A percentile compares a stretch with the other conserved stretches of the same genome.
These are phyloP conservation scores for Tolypeutes matacus DNA, from an alignment of 2,797 vertebrate species.

Conservation along the genomic window DNA sequence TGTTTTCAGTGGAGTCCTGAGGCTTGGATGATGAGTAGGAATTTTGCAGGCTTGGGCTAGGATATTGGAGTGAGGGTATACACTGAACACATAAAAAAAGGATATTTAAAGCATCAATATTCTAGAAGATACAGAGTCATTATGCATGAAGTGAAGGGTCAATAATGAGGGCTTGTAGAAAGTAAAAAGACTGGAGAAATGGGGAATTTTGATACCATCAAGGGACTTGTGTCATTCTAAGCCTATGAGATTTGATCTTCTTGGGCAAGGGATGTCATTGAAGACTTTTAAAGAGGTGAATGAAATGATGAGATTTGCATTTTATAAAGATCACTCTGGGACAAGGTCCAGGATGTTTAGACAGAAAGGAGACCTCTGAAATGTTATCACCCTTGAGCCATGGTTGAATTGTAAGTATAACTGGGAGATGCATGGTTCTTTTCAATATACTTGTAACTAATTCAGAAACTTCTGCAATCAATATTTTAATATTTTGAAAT, in stretches of 20 bases:
- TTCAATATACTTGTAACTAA: background rate
- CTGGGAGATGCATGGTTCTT: background rate
- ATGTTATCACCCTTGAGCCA: background rate
- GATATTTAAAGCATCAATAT: background rate
- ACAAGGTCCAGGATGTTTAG: conserved; percentile 7
- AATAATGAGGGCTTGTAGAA: background rate
- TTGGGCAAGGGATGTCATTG: background rate
- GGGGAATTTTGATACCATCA: background rate
- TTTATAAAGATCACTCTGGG: conserved; percentile 30
- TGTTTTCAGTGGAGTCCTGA: background rate
- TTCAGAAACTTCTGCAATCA: background rate
- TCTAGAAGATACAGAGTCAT: background rate
- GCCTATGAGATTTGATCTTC: background rate
- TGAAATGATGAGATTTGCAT: conserved; percentile 44
- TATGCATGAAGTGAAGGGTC: background rate
- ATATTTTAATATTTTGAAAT: conserved; percentile 38
- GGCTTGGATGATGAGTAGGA: background rate
- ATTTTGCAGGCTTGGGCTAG: background rate
- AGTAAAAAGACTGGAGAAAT: background rate
- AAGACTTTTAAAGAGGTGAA: conserved; percentile 48
- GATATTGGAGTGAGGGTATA: background rate
- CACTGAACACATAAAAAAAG: background rate
- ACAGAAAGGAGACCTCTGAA: conserved; percentile 36
- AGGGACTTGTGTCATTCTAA: background rate
- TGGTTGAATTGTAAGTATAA: conserved; percentile 20